phyloP scores from a whole-genome alignment of 2,888 invertebrate genomes.

The Pocota personata region DNA sequence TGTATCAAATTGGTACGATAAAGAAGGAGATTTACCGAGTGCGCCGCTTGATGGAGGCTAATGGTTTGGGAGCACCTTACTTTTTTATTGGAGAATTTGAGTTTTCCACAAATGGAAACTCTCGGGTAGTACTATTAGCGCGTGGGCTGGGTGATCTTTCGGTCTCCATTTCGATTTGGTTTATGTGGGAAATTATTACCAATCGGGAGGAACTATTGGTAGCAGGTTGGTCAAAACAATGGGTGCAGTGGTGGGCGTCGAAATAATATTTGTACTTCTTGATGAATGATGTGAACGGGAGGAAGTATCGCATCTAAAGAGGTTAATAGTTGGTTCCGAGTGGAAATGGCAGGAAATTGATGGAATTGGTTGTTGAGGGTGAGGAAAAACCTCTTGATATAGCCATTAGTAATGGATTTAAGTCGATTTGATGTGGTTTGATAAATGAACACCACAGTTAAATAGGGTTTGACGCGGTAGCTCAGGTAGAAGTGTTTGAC shows the following conservation, averaged over 20 bases:
- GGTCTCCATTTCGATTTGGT: not conserved
- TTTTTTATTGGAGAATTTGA: not conserved
- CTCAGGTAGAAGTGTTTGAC: not conserved
- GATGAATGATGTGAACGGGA: conserved; percentile 27
- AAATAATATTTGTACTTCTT: conserved; percentile 12
- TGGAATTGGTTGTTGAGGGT: not conserved
- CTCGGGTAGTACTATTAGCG: not conserved
- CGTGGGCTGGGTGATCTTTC: conserved; percentile 25
- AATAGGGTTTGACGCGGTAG: not conserved
- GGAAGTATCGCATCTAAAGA: conserved; percentile 27
- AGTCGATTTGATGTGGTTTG: conserved; percentile 5
- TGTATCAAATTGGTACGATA: conserved; percentile 35
- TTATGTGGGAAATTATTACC: not conserved
- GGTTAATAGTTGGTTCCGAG: conserved; percentile 24
- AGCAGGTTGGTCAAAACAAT: conserved; percentile 8
- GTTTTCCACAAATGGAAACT: not conserved
- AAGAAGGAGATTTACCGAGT: conserved; percentile 23
- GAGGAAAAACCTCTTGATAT: not conserved
- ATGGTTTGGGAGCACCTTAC: conserved; percentile 43
- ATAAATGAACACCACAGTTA: not conserved
- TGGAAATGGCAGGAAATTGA: conserved; percentile 9
- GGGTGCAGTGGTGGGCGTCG: conserved; percentile 21
- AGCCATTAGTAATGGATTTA: conserved; percentile 1
- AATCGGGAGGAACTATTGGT: not conserved
- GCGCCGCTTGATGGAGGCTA: conserved; percentile 11